Base-by-base conservation (phyloP, 1,140 invertebrate species). In the Lysiphlebus fabarum region DNA sequence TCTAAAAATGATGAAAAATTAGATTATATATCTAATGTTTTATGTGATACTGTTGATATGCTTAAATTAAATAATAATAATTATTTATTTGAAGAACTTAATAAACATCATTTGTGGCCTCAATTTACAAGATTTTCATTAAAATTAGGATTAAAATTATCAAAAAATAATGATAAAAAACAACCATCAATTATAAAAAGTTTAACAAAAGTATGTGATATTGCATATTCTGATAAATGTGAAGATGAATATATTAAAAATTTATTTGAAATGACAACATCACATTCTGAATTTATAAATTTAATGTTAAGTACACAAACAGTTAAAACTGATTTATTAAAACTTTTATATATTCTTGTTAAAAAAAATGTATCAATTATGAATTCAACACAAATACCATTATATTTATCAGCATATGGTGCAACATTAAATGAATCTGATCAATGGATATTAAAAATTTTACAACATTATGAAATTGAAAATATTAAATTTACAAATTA, bases 261-360 rank as follows among this genome's bases (percentile, higher is more conserved):
- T 10, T 69, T 90, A 36, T 86, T 88, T 61, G 87, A 90, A 64
- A 88, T 90, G 87, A 81, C 85, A n/a, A 83, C 84, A 10, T 85
- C 86, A 1, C 88, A 90, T 77, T 89, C 88, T 0, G 86, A 88
- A 65, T 89, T 89, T 70, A 74, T 87, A 38, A 86, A 87, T 64
- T 78, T 86, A 0, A 83, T 88, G 77, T 63, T 87, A 5, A 81
- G 79, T 53, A 66, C 69, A 33, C 60, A 67, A 63, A 73, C 36
- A 67, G 78, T 63, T 61, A 80, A 73, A 72, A 79, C 67, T 80
- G 76, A 84, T 68, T 66, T 90, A 8, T 64, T 87, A 11, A 78
- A 85, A 63, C 77, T 90, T 34, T 67, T 90, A 26, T 83, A 81
- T 62, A 76, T 79, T 8, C 70, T 90, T 36, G 81, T 84, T 34